These are phyloP conservation scores for Diorhabda sublineata DNA, from an alignment of 1,140 invertebrate genomes.

Conservation along the genomic window DNA sequence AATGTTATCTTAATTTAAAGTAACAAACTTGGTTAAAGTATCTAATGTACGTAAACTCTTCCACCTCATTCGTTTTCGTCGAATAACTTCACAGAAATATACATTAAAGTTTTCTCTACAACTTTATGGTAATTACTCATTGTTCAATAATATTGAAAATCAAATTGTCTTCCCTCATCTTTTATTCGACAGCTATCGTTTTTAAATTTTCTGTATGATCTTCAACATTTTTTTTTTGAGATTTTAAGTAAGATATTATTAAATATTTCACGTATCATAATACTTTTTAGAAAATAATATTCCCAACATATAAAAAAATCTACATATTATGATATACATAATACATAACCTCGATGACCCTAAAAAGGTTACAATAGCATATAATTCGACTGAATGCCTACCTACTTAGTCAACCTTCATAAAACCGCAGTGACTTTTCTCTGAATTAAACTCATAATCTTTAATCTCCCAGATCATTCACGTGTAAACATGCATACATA, in stretches of 20 bases:
- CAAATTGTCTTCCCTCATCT: too few relatives aligned
- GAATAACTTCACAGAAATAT: neutral
- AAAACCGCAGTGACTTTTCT: neutral
- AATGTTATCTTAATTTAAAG: neutral
- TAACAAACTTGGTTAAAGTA: neutral
- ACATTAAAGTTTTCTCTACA: neutral
- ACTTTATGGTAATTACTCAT: neutral
- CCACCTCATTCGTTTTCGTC: neutral
- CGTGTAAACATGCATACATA: neutral
- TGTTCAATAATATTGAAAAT: neutral
- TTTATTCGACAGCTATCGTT: neutral
- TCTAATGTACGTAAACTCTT: neutral
- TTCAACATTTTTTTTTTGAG: neutral
- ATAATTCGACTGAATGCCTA: neutral
- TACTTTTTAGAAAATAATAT: neutral
- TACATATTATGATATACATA: neutral
- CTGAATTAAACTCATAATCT: neutral
- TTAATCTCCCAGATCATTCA: constrained; percentile 1
- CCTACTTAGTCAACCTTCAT: constrained; percentile 1
- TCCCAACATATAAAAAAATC: neutral
- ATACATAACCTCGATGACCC: neutral
- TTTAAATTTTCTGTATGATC: neutral
- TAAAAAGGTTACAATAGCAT: neutral
- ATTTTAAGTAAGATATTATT: neutral
- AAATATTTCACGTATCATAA: neutral